Evolutionary conservation across 2,888 invertebrate genomes (phyloP), one percentile per base, ranked within the genome.

Genomic region (Athrips mouffetella): DNA sequence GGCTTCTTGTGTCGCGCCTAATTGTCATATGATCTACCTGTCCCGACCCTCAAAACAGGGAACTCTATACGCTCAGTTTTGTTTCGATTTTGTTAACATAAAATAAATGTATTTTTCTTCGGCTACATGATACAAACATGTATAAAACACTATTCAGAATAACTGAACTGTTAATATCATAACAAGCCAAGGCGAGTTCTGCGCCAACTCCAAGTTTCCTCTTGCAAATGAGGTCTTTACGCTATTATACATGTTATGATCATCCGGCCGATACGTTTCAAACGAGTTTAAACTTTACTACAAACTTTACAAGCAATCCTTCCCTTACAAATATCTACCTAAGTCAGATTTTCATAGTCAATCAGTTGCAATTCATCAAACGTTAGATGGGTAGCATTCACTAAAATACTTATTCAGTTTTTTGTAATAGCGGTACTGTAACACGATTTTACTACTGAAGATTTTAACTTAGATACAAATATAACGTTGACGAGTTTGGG

Each of bases 121-220:
- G 10, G 20, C 16, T 7, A n/a, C 10, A 20, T 35, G 16, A 5
- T 8, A 35, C 5, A 20, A 8, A 37, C 21, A 21, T 37, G 21
- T n/a, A 11, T 10, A 27, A 5, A 8, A 27, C n/a, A n/a, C n/a
- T n/a, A 5, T n/a, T 21, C 20, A 21, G 21, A 10, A 37, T 37
- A 37, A 18, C n/a, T 11, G 3, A n/a, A n/a, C 10, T 21, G 21
- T 37, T 18, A 37, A n/a, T 27, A 16, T 27, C 18, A n/a, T 33
- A 23, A 15, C 42, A 45, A 42, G 48, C 45, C 41, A 45, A 31
- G 21, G 16, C 18, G 46, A 29, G 15, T 42, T 35, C 25, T 39
- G 50, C 45, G 35, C 46, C 48, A 46, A 52, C 46, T 45, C 49
- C 47, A 42, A 42, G 41, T 42, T 42, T 42, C 45, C 45, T 31